A percentile compares a stretch with the other conserved stretches of the same genome.
Conservation (phyloP, 2,797 vertebrate species). For the Hemitrygon akajei region DNA sequence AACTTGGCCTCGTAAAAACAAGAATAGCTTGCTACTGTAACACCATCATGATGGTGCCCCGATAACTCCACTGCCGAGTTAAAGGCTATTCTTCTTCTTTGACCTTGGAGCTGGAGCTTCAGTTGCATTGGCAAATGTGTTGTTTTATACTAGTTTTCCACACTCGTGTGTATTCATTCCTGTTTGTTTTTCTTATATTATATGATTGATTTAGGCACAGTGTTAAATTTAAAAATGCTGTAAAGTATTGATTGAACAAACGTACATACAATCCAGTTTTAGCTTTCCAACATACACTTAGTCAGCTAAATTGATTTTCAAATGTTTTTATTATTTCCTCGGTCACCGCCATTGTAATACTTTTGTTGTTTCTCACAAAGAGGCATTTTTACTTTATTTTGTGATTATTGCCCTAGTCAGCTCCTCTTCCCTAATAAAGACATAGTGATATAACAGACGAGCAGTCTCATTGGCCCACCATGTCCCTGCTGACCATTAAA, state of each 20-base stretch:
- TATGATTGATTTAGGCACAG: neutral
- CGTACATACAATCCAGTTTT: neutral
- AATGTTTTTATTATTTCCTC: neutral
- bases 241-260: neutral
- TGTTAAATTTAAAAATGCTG: neutral
- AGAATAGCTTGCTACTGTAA: too few relatives aligned
- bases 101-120: too few relatives aligned
- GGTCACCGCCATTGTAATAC: neutral
- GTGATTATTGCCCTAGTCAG: neutral
- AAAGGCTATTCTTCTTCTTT: too few relatives aligned
- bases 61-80: too few relatives aligned
- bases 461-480: too few relatives aligned
- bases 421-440: neutral
- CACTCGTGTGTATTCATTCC: neutral
- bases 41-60: too few relatives aligned
- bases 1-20: too few relatives aligned
- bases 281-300: neutral
- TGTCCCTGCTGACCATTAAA: too few relatives aligned
- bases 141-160: neutral
- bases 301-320: neutral
- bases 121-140: too few relatives aligned
- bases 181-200: neutral
- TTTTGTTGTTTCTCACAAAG: too few relatives aligned
- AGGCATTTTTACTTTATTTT: neutral
- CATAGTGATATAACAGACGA: too few relatives aligned